Base-by-base conservation (phyloP, 2,888 invertebrate genomes). In the Apamea epomidion region DNA sequence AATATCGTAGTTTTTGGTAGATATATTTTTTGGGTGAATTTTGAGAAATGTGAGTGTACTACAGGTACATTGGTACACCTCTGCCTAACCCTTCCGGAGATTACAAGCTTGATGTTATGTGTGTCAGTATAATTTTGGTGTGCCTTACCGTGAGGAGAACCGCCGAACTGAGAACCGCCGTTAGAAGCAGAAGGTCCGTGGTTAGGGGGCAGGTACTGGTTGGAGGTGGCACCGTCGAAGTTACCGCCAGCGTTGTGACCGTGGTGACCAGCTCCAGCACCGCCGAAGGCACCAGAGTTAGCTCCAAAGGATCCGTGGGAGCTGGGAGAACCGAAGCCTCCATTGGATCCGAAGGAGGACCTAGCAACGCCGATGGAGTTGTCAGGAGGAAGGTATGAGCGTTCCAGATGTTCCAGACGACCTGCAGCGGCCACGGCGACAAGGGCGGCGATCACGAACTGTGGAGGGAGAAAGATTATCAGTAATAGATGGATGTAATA, bases 171-270 rank as follows among this genome's bases (percentile, higher is more conserved):
- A n/a, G 78, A 74, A 5, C 67, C 71, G 14, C 75, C 91, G 71
- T 83, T 90, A 58, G 90, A 87, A 76, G 90, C 81, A 68, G 94
- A 88, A 25, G 75, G n/a, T 85, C 93, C 95, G 6, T 94, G 94
- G 83, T 94, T 83, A 85, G 97, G 97, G 45, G 97, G 96, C 54
- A 97, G 90, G 89, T 97, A 97, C 82, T 96, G 96, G 91, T 95
- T 96, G 71, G 94, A 94, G 37, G 94, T 93, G 51, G 95, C 95
- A n/a, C 92, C 93, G 42, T 89, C 88, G 83, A 93, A 93, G 16
- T 91, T 85, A 60, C 74, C 64, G 1, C 90, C 90, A 74, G 86
- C 82, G n/a, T 81, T 88, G 65, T 69, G 82, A 32, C 67, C 60
- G 2, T 74, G 62, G 2, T n/a, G 81, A 45, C 85, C 72, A 70